Percentiles rank a stretch among this genome's conserved stretches.
phyloP scores from a whole-genome alignment of 2,113 vertebrate genomes.

The Cricetomys ansorgei region DNA sequence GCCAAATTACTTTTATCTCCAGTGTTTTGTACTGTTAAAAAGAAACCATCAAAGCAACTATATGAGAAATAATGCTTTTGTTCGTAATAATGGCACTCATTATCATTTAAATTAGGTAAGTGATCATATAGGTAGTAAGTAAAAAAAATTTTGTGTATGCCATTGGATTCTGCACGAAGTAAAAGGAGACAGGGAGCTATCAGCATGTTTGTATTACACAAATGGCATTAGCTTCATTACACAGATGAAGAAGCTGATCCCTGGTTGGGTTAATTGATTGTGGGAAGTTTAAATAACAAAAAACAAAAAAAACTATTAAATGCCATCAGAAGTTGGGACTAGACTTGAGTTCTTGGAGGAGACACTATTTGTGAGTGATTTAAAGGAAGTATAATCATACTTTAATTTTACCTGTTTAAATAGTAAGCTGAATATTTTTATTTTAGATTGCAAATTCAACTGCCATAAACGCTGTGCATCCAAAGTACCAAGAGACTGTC shows the following conservation, averaged over 20 bases:
- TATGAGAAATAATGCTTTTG: neutral
- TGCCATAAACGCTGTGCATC: slow-evolving; percentile 98
- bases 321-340: neutral
- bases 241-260: neutral
- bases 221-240: neutral
- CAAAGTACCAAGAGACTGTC: slow-evolving; percentile 98
- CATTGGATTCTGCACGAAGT: neutral
- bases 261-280: neutral
- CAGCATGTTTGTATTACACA: neutral
- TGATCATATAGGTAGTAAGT: neutral
- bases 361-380: neutral
- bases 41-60: neutral
- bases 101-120: neutral
- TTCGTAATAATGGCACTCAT: neutral
- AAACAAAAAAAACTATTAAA: neutral
- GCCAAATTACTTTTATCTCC: neutral
- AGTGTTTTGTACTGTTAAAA: neutral
- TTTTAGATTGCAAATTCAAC: slow-evolving; percentile 97
- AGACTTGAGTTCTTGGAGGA: slow-evolving; percentile 12
- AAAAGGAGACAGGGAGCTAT: neutral
- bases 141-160: neutral
- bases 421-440: slow-evolving; percentile 31
- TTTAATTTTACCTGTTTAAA: slow-evolving; percentile 26
- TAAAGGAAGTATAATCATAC: slow-evolving; percentile 42
- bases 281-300: neutral